Conservation (phyloP, 2,113 vertebrate genomes). For the Gorilla gorilla region DNA sequence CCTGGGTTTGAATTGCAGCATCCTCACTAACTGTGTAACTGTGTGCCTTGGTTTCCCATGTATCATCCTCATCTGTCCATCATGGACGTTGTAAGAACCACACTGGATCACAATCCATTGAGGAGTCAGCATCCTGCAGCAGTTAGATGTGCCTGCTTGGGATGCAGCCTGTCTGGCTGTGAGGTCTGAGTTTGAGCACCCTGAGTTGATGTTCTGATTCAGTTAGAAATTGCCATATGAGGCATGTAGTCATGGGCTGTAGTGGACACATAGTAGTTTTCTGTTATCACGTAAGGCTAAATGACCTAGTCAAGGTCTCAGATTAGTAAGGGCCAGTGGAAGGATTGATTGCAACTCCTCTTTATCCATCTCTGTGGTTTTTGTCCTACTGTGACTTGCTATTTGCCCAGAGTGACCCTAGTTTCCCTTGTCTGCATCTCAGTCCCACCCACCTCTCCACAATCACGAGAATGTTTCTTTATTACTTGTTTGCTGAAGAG, state of each 20-base stretch:
- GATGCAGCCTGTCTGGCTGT: not conserved
- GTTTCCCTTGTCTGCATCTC: not conserved
- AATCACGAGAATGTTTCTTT: not conserved
- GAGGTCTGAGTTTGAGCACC: not conserved
- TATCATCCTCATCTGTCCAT: not conserved
- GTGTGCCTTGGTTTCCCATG: not conserved
- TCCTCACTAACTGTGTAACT: not conserved
- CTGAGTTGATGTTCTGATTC: not conserved
- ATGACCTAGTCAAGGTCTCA: not conserved
- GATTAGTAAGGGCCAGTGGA: not conserved
- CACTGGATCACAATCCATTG: not conserved
- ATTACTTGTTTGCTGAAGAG: not conserved
- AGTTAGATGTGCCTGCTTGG: not conserved
- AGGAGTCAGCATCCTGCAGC: accelerated
- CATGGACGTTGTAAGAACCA: not conserved
- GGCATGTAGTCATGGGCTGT: not conserved
- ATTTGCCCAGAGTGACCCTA: not conserved
- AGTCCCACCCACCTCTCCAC: not conserved
- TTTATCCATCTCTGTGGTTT: not conserved
- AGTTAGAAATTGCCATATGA: not conserved
- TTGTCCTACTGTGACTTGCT: not conserved
- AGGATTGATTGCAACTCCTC: not conserved
- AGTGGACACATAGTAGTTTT: not conserved
- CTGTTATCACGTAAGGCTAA: not conserved
- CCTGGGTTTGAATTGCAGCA: not conserved